Percentiles rank a stretch among this genome's conserved stretches.
phyloP scores from a whole-genome alignment of 2,797 vertebrate genomes.

The Catostomus latipinnis region DNA sequence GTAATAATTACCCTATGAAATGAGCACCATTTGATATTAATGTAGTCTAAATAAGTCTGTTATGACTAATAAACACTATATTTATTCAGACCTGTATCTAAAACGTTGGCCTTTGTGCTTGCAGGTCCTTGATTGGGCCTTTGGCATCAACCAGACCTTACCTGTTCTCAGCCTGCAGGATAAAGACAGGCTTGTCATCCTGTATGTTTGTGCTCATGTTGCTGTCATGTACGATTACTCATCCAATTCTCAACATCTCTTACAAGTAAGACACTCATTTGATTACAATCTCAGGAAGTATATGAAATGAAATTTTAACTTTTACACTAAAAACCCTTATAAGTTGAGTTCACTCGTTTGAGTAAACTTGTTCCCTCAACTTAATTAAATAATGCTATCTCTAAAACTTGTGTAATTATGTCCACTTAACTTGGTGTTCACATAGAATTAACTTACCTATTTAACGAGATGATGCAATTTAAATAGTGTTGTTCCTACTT shows the following conservation, averaged over 20 bases:
- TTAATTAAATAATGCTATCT: no score
- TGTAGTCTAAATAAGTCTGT: not conserved
- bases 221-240: conserved; percentile 83
- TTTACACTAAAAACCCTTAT: not conserved
- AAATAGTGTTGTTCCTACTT: no score
- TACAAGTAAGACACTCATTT: conserved; percentile 80
- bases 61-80: not conserved
- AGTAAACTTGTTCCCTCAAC: no score
- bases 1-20: not conserved
- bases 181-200: conserved; percentile 75
- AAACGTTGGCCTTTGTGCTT: conserved; percentile 35
- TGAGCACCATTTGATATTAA: not conserved
- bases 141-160: conserved; percentile 85
- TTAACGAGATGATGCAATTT: no score
- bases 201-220: conserved; percentile 81
- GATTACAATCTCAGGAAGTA: not conserved
- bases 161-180: conserved; percentile 85
- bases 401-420: no score
- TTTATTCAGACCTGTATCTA: not conserved
- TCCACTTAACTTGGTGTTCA: no score
- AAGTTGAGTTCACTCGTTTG: no score
- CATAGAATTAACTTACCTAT: no score
- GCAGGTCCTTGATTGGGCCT: conserved; percentile 85
- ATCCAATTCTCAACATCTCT: conserved; percentile 79
- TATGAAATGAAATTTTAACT: not conserved